Percentiles rank a stretch among this genome's conserved stretches.
Conservation (phyloP, 2,797 vertebrate genomes). For the Gephyroberyx darwinii region DNA sequence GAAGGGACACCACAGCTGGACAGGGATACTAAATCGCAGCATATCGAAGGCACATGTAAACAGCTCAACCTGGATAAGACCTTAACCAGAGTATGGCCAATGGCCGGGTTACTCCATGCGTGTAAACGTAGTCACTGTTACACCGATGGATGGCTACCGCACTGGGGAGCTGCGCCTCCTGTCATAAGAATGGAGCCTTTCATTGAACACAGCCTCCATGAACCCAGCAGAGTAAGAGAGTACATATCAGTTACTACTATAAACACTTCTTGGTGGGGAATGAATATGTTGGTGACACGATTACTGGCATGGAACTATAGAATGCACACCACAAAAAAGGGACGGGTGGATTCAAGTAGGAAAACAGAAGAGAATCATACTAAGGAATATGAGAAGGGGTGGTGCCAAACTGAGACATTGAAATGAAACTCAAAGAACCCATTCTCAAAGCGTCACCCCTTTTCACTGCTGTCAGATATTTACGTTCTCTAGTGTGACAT, state of each 20-base stretch:
- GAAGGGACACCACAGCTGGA: conserved; percentile 42
- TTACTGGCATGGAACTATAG: not conserved
- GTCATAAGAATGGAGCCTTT: conserved; percentile 21
- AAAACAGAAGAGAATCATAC: conserved; percentile 3
- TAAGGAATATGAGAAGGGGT: conserved; percentile 9
- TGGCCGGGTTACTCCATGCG: conserved; percentile 11
- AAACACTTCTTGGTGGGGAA: not conserved
- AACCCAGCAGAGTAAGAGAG: not conserved
- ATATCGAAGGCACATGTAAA: conserved; percentile 48
- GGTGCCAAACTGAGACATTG: conserved; percentile 3
- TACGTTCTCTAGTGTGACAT: not conserved
- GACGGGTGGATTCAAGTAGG: conserved; percentile 6
- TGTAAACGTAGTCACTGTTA: conserved; percentile 32
- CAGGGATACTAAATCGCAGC: conserved; percentile 41
- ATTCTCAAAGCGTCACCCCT: conserved; percentile 9
- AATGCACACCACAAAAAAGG: not conserved
- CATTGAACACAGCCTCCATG: not conserved
- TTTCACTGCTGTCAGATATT: conserved; percentile 20
- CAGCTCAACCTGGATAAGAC: conserved; percentile 56
- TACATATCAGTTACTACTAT: not conserved
- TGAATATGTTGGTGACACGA: not conserved
- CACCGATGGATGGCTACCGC: conserved; percentile 27
- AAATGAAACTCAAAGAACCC: conserved; percentile 33
- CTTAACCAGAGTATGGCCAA: conserved; percentile 33
- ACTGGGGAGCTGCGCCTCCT: conserved; percentile 12